Evolutionary conservation across 2,113 vertebrate genomes (phyloP).

Genomic region (Zonotrichia leucophrys): DNA sequence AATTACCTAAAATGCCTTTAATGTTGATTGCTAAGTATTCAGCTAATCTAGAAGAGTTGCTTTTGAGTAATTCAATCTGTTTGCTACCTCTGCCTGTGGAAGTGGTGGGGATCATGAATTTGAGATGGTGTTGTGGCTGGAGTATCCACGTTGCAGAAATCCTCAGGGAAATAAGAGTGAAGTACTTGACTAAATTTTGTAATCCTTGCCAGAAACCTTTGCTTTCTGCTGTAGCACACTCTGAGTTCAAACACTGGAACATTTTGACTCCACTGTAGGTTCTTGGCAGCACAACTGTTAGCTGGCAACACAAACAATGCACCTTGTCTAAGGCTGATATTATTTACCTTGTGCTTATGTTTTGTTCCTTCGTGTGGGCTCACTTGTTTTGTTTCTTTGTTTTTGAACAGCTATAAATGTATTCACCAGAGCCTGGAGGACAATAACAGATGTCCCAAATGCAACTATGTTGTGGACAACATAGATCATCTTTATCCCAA

Average conservation of each 20-base stretch:
- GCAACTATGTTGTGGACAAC: conserved; percentile 98
- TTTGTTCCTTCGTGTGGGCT: background rate
- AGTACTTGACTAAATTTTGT: background rate
- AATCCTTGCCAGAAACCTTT: background rate
- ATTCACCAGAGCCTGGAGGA: conserved; percentile 98
- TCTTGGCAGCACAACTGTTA: background rate
- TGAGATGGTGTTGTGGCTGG: background rate
- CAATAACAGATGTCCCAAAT: conserved; percentile 98
- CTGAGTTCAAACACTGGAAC: background rate
- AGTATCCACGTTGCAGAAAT: background rate
- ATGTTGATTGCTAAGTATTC: background rate
- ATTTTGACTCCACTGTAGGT: background rate
- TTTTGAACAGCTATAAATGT: conserved; percentile 89
- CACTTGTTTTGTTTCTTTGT: conserved; percentile 9
- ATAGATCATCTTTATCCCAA: conserved; percentile 98
- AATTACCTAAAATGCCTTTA: background rate
- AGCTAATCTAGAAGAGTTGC: background rate
- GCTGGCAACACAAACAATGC: background rate
- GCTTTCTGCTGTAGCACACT: background rate
- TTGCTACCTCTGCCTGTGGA: background rate
- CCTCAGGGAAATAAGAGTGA: background rate
- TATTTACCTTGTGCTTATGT: background rate
- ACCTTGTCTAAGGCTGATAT: background rate
- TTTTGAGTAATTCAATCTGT: background rate
- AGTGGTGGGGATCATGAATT: background rate